Evolutionary conservation across 2,888 invertebrate species (phyloP), one percentile per base, ranked within the genome.

Genomic region (Copidosoma aretas): DNA sequence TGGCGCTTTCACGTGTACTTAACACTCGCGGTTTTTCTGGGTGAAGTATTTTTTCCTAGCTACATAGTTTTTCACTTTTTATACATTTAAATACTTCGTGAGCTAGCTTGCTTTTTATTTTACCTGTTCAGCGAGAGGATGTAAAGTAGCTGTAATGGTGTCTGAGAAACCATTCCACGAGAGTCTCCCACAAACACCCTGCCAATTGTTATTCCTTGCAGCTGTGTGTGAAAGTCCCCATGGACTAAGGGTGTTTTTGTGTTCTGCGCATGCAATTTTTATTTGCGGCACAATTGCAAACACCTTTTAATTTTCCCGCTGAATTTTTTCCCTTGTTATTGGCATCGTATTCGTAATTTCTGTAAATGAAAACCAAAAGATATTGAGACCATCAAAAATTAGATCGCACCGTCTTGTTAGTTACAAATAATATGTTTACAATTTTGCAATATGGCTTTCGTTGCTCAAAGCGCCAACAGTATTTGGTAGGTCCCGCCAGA

Each of bases 151-250:
- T 70, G 92, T 89, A 0, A 93, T 94, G 1, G 94, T 94, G 75
- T 91, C 90, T 84, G 94, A 94, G 86, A 91, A 93, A 5, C 93
- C 93, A 77, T 91, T 90, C 93, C 93, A 93, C 72, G 91, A 90
- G 15, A 94, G 82, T 43, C 94, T 88, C 4, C 91, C 94, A 78
- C 94, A 95, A 46, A 94, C 87, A 0, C 94, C 95, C 0, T 93
- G 89, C 94, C 94, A 94, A 84, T 94, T 87, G 84, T 93, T 93
- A 83, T 94, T 93, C 21, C 94, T 83, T 84, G 93, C 93, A 60
- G 89, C 93, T 1, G 94, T 94, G 82, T 94, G 94, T 14, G 94
- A 93, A 74, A 94, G 86, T 79, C 94, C 94, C 94, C 94, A 95
- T 0, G 94, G 94, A 64, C 94, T 92, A 71, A 94, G 85, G 5